These are phyloP conservation scores for Ophraella communa DNA, from an alignment of 2,888 invertebrate genomes.

Conservation along the genomic window DNA sequence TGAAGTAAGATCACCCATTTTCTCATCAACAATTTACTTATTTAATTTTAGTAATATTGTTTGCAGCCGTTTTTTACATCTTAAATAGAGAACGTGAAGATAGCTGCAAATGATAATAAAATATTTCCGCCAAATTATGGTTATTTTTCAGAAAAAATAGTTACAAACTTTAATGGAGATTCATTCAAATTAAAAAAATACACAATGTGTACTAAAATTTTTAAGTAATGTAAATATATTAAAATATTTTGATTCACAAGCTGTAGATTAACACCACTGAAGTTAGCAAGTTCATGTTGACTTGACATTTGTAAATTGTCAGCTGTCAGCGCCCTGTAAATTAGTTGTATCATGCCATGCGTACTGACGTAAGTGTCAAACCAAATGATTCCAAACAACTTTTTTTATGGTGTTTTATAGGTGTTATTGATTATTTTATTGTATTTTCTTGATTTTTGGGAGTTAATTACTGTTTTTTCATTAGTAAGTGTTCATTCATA, in stretches of 20 bases:
- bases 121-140: not conserved
- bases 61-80: slow-evolving; percentile 34
- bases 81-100: not conserved
- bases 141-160: not conserved
- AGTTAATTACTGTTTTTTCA: too few species aligned
- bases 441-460: too few species aligned
- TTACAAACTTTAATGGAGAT: not conserved
- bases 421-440: too few species aligned
- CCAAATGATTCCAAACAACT: too few species aligned
- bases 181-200: not conserved
- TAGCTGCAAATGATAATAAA: not conserved
- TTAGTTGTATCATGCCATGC: too few species aligned
- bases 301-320: too few species aligned
- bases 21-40: slow-evolving; percentile 25
- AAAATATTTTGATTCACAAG: not conserved
- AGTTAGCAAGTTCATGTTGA: not conserved
- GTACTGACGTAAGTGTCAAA: too few species aligned
- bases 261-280: not conserved
- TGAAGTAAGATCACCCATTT: slow-evolving; percentile 41
- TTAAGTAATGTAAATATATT: not conserved
- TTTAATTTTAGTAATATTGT: slow-evolving; percentile 32
- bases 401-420: too few species aligned
- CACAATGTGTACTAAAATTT: not conserved
- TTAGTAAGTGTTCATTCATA: too few species aligned
- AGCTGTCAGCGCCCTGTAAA: too few species aligned